phyloP scores from a whole-genome alignment of 2,888 invertebrate genomes.

The Blastobasis adustella region DNA sequence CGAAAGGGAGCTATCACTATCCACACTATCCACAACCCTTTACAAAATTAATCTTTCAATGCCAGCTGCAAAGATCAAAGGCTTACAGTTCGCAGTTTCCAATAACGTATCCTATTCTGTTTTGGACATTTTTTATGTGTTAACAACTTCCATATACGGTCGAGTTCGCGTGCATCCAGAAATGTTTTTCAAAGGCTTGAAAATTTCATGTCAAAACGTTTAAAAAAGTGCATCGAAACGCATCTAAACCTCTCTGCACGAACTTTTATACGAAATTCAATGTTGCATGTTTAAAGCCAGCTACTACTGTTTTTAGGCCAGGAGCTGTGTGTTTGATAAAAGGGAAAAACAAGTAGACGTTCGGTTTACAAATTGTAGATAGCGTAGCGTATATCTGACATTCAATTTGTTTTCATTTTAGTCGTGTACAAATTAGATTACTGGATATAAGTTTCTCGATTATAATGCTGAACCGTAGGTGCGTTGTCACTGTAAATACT shows the following conservation, averaged over 20 bases:
- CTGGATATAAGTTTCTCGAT: no score
- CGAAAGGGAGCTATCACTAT: no score
- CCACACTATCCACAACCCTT: no score
- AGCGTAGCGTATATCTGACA: neutral
- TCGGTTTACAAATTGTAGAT: no score
- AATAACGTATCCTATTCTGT: no score
- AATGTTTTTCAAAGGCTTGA: conserved; percentile 32
- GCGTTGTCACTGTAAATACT: no score
- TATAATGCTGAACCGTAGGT: no score
- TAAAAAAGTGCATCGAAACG: conserved; percentile 36
- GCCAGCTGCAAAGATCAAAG: no score
- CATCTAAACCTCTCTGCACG: conserved; percentile 30
- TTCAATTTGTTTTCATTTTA: neutral
- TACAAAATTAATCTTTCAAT: no score
- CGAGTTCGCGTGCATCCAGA: neutral
- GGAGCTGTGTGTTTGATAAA: conserved; percentile 8
- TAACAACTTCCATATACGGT: conserved; percentile 21
- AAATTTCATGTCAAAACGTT: conserved; percentile 44
- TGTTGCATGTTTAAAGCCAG: conserved; percentile 38
- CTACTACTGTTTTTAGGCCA: conserved; percentile 24
- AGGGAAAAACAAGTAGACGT: no score
- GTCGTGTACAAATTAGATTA: no score
- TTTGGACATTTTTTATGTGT: conserved; percentile 16
- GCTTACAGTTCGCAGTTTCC: no score
- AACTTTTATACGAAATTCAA: conserved; percentile 48